Conservation (phyloP, 2,888 invertebrate genomes). For the Nezara viridula region DNA sequence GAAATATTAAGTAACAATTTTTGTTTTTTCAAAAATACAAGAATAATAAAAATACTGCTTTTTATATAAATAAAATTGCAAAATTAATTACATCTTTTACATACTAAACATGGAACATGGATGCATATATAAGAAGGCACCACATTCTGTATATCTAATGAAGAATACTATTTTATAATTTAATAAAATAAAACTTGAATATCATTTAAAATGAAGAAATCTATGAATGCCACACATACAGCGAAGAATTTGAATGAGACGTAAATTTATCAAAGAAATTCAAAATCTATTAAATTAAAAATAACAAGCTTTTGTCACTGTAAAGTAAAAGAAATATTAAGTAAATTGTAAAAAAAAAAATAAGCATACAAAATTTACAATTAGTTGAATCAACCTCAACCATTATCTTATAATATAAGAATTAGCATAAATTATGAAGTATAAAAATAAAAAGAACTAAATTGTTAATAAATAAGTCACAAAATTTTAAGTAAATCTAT, state of each 20-base stretch:
- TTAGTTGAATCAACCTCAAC: conserved; percentile 30
- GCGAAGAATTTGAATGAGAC: neutral
- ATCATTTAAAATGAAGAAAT: neutral
- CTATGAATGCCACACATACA: conserved; percentile 32
- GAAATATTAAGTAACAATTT: conserved; percentile 3
- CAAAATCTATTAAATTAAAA: no score
- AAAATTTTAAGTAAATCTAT: conserved; percentile 30
- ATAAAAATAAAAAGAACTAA: conserved; percentile 27
- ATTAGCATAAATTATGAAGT: conserved; percentile 27
- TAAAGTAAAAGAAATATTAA: neutral
- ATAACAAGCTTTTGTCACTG: neutral
- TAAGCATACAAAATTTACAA: neutral
- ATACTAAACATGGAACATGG: conserved; percentile 23
- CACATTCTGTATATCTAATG: conserved; percentile 1
- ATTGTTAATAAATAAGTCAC: neutral
- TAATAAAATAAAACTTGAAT: conserved; percentile 22
- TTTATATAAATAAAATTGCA: conserved; percentile 27
- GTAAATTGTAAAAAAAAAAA: neutral
- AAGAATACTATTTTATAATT: neutral
- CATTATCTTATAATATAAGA: neutral
- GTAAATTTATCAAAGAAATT: neutral
- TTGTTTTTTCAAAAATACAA: conserved; percentile 36
- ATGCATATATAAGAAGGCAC: conserved; percentile 39
- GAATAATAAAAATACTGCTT: conserved; percentile 37
- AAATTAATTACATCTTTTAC: conserved; percentile 18